phyloP scores from a whole-genome alignment of 2,113 vertebrate species.

The Petrocephalus microphthalmus region DNA sequence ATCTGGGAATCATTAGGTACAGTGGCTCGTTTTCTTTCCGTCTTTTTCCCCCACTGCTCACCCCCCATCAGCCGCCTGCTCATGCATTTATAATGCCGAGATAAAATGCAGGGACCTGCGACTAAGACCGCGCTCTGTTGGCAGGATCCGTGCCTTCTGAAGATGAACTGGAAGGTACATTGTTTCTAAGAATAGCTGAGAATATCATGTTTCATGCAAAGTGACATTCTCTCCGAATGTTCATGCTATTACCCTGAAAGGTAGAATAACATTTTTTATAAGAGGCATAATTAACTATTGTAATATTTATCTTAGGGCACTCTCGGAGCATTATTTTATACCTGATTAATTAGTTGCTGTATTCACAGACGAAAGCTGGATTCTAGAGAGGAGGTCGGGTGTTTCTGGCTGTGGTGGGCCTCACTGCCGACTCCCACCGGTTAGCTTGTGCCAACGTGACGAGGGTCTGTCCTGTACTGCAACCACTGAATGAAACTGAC shows the following conservation, averaged over 20 bases:
- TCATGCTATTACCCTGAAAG: conserved; percentile 63
- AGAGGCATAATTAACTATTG: conserved; percentile 12
- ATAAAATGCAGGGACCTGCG: conserved; percentile 37
- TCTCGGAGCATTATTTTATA: conserved; percentile 10
- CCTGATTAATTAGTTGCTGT: conserved; percentile 8
- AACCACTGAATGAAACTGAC: neutral
- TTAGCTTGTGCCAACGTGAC: neutral
- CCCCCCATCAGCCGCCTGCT: conserved; percentile 1
- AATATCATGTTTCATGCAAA: conserved; percentile 59
- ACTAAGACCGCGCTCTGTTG: neutral
- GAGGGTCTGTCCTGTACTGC: neutral
- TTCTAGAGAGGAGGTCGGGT: neutral
- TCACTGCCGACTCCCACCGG: neutral
- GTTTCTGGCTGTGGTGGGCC: neutral
- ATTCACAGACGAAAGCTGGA: neutral
- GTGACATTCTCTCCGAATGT: conserved; percentile 56
- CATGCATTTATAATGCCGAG: conserved; percentile 43
- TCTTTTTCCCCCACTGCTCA: neutral
- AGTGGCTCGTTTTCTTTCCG: neutral
- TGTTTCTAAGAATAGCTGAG: conserved; percentile 62
- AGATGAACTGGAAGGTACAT: conserved; percentile 56
- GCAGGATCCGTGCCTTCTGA: conserved; percentile 43
- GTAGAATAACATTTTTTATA: conserved; percentile 58
- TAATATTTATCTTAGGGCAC: conserved; percentile 10
- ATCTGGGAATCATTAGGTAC: conserved; percentile 22